Evolutionary conservation across 1,140 invertebrate species (phyloP), one percentile per base, ranked within the genome.

Genomic region (Drosophila cardini): DNA sequence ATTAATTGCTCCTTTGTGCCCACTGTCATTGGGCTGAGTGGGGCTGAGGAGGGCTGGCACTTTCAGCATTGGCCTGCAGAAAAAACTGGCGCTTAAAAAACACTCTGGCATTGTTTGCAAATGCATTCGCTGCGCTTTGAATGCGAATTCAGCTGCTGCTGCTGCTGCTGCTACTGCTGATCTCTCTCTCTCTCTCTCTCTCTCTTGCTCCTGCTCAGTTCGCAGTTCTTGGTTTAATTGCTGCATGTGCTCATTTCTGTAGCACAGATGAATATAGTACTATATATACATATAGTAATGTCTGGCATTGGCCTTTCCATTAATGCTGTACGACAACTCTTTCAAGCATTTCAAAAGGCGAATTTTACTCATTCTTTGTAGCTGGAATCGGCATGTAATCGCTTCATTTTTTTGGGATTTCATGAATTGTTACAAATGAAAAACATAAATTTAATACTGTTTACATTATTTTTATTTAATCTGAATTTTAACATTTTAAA

Each of bases 211-310:
- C 13, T 43, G 21, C 15, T 13, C 30, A n/a, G 48, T n/a, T 34
- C 26, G 13, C 64, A 53, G 46, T 53, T 61, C 79, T 87, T 80
- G 48, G 46, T 85, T 85, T 85, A 86, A 85, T 85, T 85, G 79
- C 76, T 77, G 64, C 18, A 48, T 42, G 38, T 65, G n/a, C 79
- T 65, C 84, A 83, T 77, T 65, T 45, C 42, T 11, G 67, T 56
- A 63, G 67, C 56, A 63, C 70, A 43, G 65, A 34, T 58, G 11
- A 60, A 45, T 55, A 53, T 72, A 5, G 21, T 26, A 26, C 21
- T 26, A 26, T 26, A 26, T 76, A 69, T 63, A 58, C 75, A 48
- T 52, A 50, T 53, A 42, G 63, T 62, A 65, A 68, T 77, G 62
- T 45, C 16, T n/a, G 46, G 16, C 57, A 81, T 68, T 80, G 68